These are phyloP conservation scores for Ylistrum balloti DNA, from an alignment of 1,140 invertebrate species.

Conservation along the genomic window DNA sequence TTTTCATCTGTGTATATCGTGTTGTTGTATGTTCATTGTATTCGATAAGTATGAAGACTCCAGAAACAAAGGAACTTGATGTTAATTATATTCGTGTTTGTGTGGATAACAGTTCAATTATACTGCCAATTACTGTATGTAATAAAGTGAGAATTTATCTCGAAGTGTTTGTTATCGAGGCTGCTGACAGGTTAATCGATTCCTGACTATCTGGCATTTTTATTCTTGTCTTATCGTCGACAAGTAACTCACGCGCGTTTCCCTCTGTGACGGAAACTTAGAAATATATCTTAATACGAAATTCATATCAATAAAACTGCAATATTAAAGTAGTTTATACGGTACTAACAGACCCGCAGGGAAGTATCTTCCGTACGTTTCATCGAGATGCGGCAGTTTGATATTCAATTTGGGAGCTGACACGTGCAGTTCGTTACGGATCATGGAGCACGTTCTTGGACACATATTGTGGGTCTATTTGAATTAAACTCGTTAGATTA, in stretches of 20 bases:
- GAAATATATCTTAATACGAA: background rate
- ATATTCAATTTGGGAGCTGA: background rate
- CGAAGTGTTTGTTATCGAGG: background rate
- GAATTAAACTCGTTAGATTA: background rate
- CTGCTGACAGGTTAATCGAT: background rate
- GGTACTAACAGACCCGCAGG: background rate
- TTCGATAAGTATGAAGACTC: too few relatives aligned
- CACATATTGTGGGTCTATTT: background rate
- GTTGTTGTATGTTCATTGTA: too few relatives aligned
- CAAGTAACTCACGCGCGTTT: background rate
- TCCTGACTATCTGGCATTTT: background rate
- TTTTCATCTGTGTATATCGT: too few relatives aligned
- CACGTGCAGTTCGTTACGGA: background rate
- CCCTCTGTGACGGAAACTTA: background rate
- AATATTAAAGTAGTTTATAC: background rate
- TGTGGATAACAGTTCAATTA: background rate
- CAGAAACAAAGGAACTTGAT: too few relatives aligned
- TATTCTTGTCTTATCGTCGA: background rate
- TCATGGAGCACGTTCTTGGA: background rate
- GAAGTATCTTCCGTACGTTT: background rate
- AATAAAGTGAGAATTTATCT: background rate
- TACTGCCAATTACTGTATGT: background rate
- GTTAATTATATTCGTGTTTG: too few relatives aligned
- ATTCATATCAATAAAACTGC: background rate
- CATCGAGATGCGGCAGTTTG: background rate